Conservation (phyloP, 2,113 vertebrate species). For the Montifringilla adamsi region DNA sequence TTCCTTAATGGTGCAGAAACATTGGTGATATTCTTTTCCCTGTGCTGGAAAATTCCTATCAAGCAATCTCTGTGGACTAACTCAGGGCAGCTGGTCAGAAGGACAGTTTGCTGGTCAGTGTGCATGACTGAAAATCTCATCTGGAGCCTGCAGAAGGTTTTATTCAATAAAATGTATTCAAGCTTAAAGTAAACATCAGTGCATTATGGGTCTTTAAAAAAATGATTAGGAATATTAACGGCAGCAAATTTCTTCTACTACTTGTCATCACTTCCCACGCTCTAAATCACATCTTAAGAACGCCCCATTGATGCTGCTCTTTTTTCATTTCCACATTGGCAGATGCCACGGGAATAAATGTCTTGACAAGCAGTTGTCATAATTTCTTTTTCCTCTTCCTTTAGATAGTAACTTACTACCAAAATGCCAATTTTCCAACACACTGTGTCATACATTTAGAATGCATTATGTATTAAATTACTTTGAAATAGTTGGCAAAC, state of each 20-base stretch:
- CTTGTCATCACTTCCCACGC: not conserved
- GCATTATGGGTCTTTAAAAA: not conserved
- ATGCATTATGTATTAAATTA: constrained; percentile 1
- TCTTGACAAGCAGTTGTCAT: constrained; percentile 28
- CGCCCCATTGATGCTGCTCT: not conserved
- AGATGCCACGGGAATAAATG: not conserved
- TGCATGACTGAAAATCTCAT: not conserved
- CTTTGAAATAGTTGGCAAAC: constrained; percentile 1
- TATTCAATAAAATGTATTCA: not conserved
- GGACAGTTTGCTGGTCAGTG: not conserved
- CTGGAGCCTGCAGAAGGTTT: not conserved
- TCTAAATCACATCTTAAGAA: not conserved
- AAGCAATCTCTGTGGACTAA: not conserved
- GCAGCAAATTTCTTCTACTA: not conserved
- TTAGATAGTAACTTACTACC: not conserved
- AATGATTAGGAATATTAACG: not conserved
- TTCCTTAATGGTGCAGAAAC: not conserved
- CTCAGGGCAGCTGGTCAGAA: not conserved
- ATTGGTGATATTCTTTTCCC: fast-evolving
- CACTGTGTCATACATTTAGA: not conserved
- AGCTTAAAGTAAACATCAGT: not conserved
- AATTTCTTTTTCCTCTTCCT: not conserved
- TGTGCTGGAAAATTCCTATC: not conserved
- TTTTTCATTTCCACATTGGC: not conserved
- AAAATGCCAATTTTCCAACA: constrained; percentile 17